phyloP scores from a whole-genome alignment of 2,888 invertebrate genomes.

The Megamerina dolium region DNA sequence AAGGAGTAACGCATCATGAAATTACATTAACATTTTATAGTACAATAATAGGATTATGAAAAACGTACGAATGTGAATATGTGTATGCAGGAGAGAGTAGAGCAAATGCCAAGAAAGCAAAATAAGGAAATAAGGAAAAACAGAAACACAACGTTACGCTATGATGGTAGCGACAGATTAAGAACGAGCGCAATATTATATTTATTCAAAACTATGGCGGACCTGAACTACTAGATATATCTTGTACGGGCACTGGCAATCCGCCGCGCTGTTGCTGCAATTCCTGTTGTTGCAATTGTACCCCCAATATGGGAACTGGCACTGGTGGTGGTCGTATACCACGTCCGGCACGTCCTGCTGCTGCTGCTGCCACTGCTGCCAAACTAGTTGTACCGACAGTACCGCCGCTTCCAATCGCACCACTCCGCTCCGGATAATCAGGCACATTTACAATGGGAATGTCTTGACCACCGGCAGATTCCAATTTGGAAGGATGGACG shows the following conservation, averaged over 20 bases:
- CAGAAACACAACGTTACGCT: background rate
- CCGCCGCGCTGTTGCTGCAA: slow-evolving; percentile 45
- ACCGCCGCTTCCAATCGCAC: slow-evolving; percentile 8
- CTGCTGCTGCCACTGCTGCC: slow-evolving; percentile 33
- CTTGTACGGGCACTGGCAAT: slow-evolving; percentile 53
- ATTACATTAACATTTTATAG: too few species aligned
- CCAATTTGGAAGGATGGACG: slow-evolving; percentile 34
- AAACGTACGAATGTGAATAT: too few species aligned
- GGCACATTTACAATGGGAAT: slow-evolving; percentile 48
- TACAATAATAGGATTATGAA: too few species aligned
- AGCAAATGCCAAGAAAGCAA: too few species aligned
- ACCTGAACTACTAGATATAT: slow-evolving; percentile 50
- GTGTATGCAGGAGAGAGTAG: too few species aligned
- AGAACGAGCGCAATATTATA: too few species aligned
- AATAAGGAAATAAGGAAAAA: too few species aligned
- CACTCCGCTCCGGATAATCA: slow-evolving; percentile 37
- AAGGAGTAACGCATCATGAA: too few species aligned
- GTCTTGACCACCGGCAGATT: slow-evolving; percentile 26
- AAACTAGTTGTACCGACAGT: slow-evolving; percentile 26
- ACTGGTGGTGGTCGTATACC: slow-evolving; percentile 41
- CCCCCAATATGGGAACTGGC: slow-evolving; percentile 42
- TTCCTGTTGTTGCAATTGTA: slow-evolving; percentile 46
- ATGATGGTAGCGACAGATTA: too few species aligned
- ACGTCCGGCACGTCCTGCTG: slow-evolving; percentile 34
- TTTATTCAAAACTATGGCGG: slow-evolving; percentile 39